These are phyloP conservation scores for Troides oblongomaculatus DNA, from an alignment of 2,888 invertebrate genomes.

Conservation along the genomic window DNA sequence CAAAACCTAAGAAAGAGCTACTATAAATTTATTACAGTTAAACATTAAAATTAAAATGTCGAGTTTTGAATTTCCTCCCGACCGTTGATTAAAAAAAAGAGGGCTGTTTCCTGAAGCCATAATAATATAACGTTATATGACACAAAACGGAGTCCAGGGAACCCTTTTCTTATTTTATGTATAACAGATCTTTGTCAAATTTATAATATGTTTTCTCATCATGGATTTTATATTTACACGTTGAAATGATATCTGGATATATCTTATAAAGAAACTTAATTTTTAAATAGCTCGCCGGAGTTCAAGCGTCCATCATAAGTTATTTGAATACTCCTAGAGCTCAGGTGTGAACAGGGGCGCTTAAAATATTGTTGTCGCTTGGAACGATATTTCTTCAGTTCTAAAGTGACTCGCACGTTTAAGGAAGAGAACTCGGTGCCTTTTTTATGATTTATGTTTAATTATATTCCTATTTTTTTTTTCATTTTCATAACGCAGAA, in stretches of 20 bases:
- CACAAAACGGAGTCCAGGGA: no score
- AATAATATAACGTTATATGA: no score
- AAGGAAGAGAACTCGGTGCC: constrained; percentile 47
- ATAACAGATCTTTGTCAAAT: no score
- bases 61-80: no score
- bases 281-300: constrained; percentile 16
- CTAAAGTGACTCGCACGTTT: constrained; percentile 62
- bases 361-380: constrained; percentile 68
- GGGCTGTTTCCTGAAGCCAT: no score
- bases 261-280: constrained; percentile 13
- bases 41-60: no score
- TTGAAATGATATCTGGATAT: not conserved
- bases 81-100: no score
- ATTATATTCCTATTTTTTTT: constrained; percentile 54
- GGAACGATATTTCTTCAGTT: constrained; percentile 68
- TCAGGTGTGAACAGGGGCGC: constrained; percentile 62
- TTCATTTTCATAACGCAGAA: constrained; percentile 42
- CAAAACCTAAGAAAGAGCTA: no score
- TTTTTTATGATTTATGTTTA: constrained; percentile 73
- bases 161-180: no score
- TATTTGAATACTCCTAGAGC: constrained; percentile 59
- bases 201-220: no score
- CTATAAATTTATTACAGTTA: no score
- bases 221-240: no score
- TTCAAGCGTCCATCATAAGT: constrained; percentile 48